A percentile compares a stretch with the other conserved stretches of the same genome.
Evolutionary conservation across 2,888 invertebrate genomes (phyloP).

Genomic region (Geophilus truncorum): DNA sequence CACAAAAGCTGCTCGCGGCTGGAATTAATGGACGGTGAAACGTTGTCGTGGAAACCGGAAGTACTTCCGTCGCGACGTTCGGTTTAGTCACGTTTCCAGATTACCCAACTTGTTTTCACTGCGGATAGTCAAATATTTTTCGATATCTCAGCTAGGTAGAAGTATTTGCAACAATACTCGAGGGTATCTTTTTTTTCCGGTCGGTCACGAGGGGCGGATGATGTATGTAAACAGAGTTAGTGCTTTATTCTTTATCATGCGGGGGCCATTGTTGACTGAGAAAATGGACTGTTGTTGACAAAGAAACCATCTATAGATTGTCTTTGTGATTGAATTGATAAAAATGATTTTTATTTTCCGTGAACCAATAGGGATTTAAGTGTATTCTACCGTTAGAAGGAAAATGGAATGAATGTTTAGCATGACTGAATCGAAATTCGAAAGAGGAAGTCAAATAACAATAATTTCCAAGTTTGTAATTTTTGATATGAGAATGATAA

Average conservation of each 20-base stretch:
- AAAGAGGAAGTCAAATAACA: background rate
- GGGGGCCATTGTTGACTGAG: background rate
- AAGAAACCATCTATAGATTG: background rate
- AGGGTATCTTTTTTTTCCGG: background rate
- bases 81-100: background rate
- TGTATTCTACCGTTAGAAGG: background rate
- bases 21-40: background rate
- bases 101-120: background rate
- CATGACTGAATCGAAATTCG: background rate
- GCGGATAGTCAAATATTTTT: background rate
- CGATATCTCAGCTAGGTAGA: background rate
- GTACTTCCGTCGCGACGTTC: background rate
- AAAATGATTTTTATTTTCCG: background rate
- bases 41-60: background rate
- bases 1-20: background rate
- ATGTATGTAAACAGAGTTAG: background rate
- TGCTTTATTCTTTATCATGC: background rate
- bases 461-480: too few relatives aligned
- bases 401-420: background rate
- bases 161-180: background rate
- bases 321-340: conserved; percentile 5
- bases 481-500: too few relatives aligned
- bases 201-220: background rate
- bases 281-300: conserved; percentile 5
- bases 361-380: background rate